Conservation (phyloP, 2,113 vertebrate genomes). For the Epinephelus fuscoguttatus region DNA sequence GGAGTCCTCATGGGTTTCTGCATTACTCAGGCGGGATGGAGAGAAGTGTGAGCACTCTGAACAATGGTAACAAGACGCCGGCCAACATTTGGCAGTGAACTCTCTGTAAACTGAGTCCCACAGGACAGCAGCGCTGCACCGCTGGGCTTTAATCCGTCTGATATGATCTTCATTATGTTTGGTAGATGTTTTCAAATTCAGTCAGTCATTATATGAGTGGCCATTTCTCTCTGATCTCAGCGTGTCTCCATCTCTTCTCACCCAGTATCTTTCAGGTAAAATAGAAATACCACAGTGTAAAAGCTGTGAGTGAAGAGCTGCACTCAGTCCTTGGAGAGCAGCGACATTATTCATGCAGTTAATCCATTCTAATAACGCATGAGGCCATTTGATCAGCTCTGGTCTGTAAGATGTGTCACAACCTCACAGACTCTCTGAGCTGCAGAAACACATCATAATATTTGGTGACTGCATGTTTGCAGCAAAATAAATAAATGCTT, state of each 20-base stretch:
- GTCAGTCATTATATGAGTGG: not conserved
- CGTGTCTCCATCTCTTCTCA: not conserved
- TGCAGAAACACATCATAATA: not conserved
- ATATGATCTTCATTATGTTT: too few relatives aligned
- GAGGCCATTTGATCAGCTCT: not conserved
- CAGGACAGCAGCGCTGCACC: not conserved
- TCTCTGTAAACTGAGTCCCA: too few relatives aligned
- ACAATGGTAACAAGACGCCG: too few relatives aligned
- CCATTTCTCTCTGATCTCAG: not conserved
- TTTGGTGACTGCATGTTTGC: not conserved
- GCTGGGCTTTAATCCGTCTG: too few relatives aligned
- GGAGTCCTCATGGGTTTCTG: not conserved
- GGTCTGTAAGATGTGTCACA: not conserved
- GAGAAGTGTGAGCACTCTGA: too few relatives aligned
- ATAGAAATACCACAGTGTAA: not conserved
- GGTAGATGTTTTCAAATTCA: too few relatives aligned
- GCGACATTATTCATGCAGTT: not conserved
- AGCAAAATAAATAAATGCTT: not conserved
- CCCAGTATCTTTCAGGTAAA: not conserved
- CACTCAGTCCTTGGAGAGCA: too few relatives aligned
- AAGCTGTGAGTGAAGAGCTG: not conserved
- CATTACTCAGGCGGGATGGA: not conserved
- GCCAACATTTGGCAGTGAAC: too few relatives aligned
- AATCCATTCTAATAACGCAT: not conserved
- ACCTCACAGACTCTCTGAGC: not conserved